Evolutionary conservation across 2,888 invertebrate genomes (phyloP).

Genomic region (Himalopsyche kuldschensis): DNA sequence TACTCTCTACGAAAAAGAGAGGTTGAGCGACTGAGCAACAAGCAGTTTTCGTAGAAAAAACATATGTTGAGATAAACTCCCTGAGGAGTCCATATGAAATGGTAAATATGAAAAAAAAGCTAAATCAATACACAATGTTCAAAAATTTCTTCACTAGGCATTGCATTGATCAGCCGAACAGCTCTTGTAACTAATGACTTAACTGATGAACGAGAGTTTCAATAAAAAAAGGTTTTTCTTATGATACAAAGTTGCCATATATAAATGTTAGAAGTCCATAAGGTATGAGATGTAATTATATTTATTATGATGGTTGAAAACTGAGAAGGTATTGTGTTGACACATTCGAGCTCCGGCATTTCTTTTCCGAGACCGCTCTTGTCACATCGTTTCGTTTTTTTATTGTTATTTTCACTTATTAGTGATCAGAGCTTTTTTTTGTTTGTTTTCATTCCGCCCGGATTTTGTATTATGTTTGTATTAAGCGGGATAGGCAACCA

Average conservation of each 20-base stretch:
- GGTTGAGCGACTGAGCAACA: too few relatives aligned
- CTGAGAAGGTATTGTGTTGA: not conserved
- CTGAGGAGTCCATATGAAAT: too few relatives aligned
- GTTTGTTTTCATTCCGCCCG: conserved; percentile 10
- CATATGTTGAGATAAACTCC: too few relatives aligned
- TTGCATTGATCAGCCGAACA: too few relatives aligned
- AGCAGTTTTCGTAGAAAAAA: too few relatives aligned
- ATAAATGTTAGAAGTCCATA: not conserved
- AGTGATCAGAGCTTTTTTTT: not conserved
- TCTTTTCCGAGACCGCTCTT: not conserved
- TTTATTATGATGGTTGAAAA: not conserved
- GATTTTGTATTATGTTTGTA: not conserved
- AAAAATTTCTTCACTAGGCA: too few relatives aligned
- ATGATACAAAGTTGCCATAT: not conserved
- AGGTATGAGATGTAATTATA: not conserved
- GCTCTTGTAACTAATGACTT: too few relatives aligned
- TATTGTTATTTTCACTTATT: conserved; percentile 12
- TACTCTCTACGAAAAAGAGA: too few relatives aligned
- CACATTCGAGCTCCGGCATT: not conserved
- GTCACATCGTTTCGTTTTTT: conserved; percentile 4
- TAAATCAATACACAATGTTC: too few relatives aligned
- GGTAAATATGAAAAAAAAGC: too few relatives aligned
- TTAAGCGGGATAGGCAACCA: not conserved
- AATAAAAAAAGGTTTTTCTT: too few relatives aligned
- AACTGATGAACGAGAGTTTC: too few relatives aligned